A percentile compares a stretch with the other conserved stretches of the same genome.
These are phyloP conservation scores for Trogon surrucura DNA, from an alignment of 2,113 vertebrate species.

Conservation along the genomic window DNA sequence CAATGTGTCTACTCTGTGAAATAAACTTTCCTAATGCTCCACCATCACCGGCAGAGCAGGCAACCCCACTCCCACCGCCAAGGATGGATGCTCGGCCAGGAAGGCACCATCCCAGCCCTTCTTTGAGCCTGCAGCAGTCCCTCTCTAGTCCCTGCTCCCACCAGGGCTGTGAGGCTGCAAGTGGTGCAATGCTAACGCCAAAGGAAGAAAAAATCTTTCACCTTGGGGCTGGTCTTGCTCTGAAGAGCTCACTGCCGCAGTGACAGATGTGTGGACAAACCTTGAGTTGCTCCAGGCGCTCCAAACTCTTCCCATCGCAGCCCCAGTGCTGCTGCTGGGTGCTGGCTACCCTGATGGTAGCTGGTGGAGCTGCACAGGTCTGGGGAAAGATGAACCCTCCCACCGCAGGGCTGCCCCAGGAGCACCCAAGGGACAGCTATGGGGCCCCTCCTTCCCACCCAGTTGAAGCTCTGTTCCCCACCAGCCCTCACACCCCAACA, in stretches of 20 bases:
- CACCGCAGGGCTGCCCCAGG: rapidly evolving
- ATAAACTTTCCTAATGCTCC: too few species aligned
- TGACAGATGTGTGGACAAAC: rapidly evolving
- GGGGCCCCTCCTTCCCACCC: rapidly evolving
- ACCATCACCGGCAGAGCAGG: rapidly evolving
- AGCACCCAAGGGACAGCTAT: not conserved
- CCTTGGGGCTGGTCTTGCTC: rapidly evolving
- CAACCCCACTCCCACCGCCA: rapidly evolving
- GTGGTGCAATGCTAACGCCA: rapidly evolving
- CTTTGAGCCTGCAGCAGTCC: rapidly evolving
- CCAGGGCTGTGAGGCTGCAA: rapidly evolving
- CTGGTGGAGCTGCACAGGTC: not conserved
- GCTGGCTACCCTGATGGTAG: rapidly evolving
- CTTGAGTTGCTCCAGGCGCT: not conserved
- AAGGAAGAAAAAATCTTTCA: not conserved
- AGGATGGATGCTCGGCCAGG: rapidly evolving
- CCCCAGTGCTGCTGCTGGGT: not conserved
- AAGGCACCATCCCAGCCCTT: not conserved
- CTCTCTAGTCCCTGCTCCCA: rapidly evolving
- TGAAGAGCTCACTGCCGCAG: not conserved
- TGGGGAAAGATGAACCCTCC: rapidly evolving
- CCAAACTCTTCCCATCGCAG: rapidly evolving
- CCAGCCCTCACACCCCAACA: rapidly evolving
- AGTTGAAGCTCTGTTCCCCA: rapidly evolving
- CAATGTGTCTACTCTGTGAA: too few species aligned